Base-by-base conservation (phyloP, 2,113 vertebrate species). In the Campylomormyrus numenius region DNA sequence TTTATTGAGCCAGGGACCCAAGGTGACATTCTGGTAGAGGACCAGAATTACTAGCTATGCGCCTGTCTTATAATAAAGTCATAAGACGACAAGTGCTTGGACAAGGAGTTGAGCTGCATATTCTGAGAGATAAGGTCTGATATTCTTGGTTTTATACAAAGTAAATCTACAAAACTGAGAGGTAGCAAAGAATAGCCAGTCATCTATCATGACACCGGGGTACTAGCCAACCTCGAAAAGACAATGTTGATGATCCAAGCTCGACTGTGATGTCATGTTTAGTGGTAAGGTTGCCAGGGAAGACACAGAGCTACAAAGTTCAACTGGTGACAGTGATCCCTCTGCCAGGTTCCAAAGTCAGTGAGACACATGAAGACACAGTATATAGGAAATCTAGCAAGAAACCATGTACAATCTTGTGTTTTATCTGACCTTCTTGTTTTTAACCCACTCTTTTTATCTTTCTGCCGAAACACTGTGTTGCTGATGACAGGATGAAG, bases 401-500 rank as follows among this genome's bases (percentile, higher is more conserved):
- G 62, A 31, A 70, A 31, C n/a, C 62, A 70, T 31, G 62, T 31
- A 31, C 10, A 11, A 13, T 31, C 10, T 70, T 80, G 31, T 77
- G 74, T 80, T 42, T 80, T 39, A 6, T 53, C 27, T 49, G 19
- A 49, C 58, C 11, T 89, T 93, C 91, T 89, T 88, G 91, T 90
- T 89, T 85, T 90, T 96, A 93, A 94, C 87, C 24, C 89, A 88
- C 0, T 87, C 50, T 93, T 92, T 89, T 93, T 87, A 94, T 94
- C 84, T 92, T 89, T 87, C 77, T 58, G 48, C 15, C 0, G 27
- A 87, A 93, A 49, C 94, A 91, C 93, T 87, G 92, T 93, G 88
- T 46, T 80, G 92, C 92, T 93, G 90, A 92, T 92, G 89, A 93
- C 95, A 96, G 96, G 96, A 96, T 93, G 96, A 96, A 93, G 93